Evolutionary conservation across 2,797 vertebrate species (phyloP).

Genomic region (Sphenopsis melanotis): DNA sequence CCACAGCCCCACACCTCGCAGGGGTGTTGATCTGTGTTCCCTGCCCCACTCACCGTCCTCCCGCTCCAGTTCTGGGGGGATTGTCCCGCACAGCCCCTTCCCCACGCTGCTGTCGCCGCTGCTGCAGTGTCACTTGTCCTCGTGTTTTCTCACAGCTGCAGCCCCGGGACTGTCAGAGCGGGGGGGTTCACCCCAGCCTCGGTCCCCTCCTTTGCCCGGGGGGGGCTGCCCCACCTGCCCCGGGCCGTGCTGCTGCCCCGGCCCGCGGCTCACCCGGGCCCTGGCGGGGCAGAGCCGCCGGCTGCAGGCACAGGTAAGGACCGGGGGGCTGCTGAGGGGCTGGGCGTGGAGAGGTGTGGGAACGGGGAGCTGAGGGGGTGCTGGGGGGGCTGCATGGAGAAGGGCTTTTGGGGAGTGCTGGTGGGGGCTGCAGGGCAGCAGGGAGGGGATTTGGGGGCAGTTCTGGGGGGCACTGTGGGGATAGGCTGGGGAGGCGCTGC

Average conservation of each 20-base stretch:
- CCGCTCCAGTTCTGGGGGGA: accelerated
- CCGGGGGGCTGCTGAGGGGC: not conserved
- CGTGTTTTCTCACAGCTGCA: constrained; percentile 5
- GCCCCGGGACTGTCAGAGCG: not conserved
- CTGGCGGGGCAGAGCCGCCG: constrained; percentile 71
- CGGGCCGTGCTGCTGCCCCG: not conserved
- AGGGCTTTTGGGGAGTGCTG: not conserved
- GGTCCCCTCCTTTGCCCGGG: not conserved
- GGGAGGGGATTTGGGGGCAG: not conserved
- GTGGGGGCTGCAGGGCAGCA: not conserved
- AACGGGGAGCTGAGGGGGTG: too few species aligned
- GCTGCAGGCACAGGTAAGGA: constrained; percentile 77
- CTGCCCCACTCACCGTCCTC: accelerated
- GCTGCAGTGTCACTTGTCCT: not conserved
- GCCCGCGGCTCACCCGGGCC: constrained; percentile 17
- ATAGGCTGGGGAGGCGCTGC: not conserved
- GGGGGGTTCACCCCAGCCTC: not conserved
- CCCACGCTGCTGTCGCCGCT: accelerated
- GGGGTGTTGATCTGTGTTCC: too few species aligned
- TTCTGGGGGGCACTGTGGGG: not conserved
- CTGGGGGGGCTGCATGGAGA: not conserved
- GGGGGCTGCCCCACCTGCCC: not conserved
- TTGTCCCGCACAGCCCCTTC: not conserved
- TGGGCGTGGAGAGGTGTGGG: not conserved
- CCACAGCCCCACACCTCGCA: too few species aligned